These are phyloP conservation scores for Panurus biarmicus DNA, from an alignment of 2,113 vertebrate species.

Conservation along the genomic window DNA sequence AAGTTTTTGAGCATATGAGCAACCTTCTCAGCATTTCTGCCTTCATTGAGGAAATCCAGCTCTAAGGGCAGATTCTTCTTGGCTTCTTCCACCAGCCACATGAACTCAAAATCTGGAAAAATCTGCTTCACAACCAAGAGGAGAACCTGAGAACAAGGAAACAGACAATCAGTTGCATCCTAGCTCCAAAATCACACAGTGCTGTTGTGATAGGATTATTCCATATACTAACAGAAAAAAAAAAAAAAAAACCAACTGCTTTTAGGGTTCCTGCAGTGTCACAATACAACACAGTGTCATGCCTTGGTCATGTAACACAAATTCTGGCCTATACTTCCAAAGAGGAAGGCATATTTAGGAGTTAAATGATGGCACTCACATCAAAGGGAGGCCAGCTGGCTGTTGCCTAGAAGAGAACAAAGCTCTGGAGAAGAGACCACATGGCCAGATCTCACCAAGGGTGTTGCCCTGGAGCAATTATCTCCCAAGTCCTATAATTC, in stretches of 20 bases:
- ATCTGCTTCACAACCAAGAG: constrained; percentile 83
- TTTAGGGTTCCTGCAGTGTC: background rate
- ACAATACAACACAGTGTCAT: background rate
- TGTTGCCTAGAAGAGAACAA: background rate
- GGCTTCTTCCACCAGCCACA: constrained; percentile 97
- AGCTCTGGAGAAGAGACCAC: background rate
- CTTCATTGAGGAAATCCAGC: constrained; percentile 94
- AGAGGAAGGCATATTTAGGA: background rate
- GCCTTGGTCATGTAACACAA: background rate
- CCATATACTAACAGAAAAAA: background rate
- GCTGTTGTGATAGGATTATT: background rate
- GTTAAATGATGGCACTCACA: background rate
- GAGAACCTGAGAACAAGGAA: constrained; percentile 76
- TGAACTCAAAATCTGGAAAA: constrained; percentile 94
- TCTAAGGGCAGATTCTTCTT: constrained; percentile 96
- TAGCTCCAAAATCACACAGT: background rate
- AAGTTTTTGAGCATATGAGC: constrained; percentile 84
- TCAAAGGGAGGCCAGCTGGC: background rate
- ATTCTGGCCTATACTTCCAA: background rate
- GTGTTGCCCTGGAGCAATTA: background rate
- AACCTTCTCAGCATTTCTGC: constrained; percentile 88
- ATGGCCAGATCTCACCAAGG: background rate
- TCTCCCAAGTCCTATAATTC: background rate
- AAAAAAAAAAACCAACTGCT: background rate
- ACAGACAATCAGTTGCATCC: background rate